Percentiles rank a stretch among this genome's conserved stretches.
Conservation (phyloP, 2,888 invertebrate genomes). For the Doris montereyensis region DNA sequence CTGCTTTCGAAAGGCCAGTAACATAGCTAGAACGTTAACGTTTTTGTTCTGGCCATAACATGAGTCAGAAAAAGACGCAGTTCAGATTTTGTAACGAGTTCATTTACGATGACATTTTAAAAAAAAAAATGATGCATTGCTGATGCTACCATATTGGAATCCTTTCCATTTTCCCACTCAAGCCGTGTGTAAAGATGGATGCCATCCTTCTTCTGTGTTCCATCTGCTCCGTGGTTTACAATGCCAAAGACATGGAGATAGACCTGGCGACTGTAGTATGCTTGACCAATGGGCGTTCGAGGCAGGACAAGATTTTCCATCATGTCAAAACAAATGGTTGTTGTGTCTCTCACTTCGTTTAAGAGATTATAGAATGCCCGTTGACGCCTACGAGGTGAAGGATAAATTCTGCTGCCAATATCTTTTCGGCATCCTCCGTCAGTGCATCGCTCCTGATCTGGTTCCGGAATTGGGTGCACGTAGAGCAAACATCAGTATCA, state of each 20-base stretch:
- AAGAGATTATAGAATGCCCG: slow-evolving; percentile 33
- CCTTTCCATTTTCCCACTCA: slow-evolving; percentile 1
- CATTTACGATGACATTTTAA: too few species aligned
- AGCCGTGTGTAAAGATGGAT: neutral
- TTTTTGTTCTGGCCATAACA: slow-evolving; percentile 13
- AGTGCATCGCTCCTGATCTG: too few species aligned
- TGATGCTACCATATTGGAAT: slow-evolving; percentile 4
- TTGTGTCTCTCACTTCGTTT: slow-evolving; percentile 18
- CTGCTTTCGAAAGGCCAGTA: neutral
- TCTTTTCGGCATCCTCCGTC: neutral
- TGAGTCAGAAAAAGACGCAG: neutral
- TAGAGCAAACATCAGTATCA: slow-evolving; percentile 32
- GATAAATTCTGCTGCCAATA: neutral
- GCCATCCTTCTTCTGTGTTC: neutral
- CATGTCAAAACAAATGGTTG: slow-evolving; percentile 36
- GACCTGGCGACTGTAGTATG: slow-evolving; percentile 11
- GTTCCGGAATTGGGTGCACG: too few species aligned
- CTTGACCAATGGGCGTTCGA: slow-evolving; percentile 13
- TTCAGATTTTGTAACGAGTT: neutral
- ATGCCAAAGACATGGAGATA: slow-evolving; percentile 18
- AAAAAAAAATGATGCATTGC: too few species aligned
- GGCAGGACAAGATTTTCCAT: slow-evolving; percentile 43
- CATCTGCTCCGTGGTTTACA: neutral
- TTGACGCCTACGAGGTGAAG: slow-evolving; percentile 21
- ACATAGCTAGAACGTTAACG: neutral